Conservation (phyloP, 2,797 vertebrate genomes). For the Enoplosus armatus region DNA sequence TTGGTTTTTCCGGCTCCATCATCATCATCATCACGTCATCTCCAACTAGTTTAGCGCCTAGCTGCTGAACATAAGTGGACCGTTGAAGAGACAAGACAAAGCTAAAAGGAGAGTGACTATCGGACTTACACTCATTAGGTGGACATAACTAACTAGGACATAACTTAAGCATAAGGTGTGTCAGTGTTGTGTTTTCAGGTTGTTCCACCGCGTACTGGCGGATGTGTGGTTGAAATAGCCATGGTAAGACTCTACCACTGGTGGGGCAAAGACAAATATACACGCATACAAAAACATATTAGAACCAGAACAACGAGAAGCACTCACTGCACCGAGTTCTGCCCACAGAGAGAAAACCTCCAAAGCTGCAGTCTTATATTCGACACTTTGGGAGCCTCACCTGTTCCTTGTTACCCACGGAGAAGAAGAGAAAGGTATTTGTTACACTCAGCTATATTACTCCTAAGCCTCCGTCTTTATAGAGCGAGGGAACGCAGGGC, state of each 20-base stretch:
- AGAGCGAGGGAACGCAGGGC: slow-evolving; percentile 54
- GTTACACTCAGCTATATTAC: slow-evolving; percentile 66
- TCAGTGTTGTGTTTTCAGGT: not conserved
- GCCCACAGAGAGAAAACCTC: not conserved
- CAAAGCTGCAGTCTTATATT: not conserved
- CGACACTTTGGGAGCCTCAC: slow-evolving; percentile 55
- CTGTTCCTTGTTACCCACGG: slow-evolving; percentile 70
- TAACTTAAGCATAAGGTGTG: no score
- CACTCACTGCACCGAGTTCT: not conserved
- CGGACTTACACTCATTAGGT: no score
- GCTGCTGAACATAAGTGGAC: no score
- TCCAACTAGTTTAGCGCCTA: no score
- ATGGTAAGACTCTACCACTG: not conserved
- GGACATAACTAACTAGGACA: no score
- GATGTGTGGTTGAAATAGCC: no score
- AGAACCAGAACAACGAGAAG: not conserved
- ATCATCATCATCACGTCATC: no score
- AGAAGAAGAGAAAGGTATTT: slow-evolving; percentile 64
- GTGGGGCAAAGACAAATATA: not conserved
- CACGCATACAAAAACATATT: not conserved
- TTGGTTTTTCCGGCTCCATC: no score
- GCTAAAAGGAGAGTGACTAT: no score
- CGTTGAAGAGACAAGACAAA: no score
- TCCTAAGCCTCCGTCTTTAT: slow-evolving; percentile 59
- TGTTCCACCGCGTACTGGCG: not conserved